Base-by-base conservation (phyloP, 2,888 invertebrate species). In the Aphelenchoides bicaudatus region DNA sequence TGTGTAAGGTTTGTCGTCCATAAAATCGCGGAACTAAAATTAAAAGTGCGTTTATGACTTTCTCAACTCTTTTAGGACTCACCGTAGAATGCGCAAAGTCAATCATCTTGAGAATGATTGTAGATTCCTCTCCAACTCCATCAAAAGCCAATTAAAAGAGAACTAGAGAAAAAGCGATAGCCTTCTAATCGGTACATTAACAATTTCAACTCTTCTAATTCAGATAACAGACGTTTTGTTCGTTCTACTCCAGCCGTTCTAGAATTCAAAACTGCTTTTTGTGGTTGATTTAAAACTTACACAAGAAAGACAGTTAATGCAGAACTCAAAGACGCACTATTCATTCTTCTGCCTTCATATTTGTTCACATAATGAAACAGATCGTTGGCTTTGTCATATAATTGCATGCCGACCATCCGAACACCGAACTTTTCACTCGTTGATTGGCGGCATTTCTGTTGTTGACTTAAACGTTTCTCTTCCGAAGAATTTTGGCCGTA, bases 401-500 rank as follows among this genome's bases (percentile, higher is more conserved):
- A 86, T 85, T 91, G 91, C 90, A 91, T 91, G 71, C 91, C 91
- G 78, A 91, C 91, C 53, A 90, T 83, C 1, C 90, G 83, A 19
- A 91, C 90, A 13, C 91, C 91, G 46, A 91, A 83, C 23, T 87
- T 29, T 16, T 47, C 10, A 89, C 52, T 90, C 0, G 91, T 91
- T 80, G 88, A 89, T 39, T 90, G 89, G 28, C 89, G 88, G 80
- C 91, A 91, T 81, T 91, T 91, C 59, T 90, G 90, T 82, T 90
- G 90, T 56, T 74, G 71, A n/a, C 69, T 48, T 29, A 39, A 50
- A 39, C 83, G 90, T 86, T 81, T 91, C 81, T 91, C 91, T 0
- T 89, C 89, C 13, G 88, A 85, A 3, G 91, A 91, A 82, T 91
- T 91, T 81, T 91, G 91, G 16, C 89, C 91, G 80, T 91, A 90